Base-by-base conservation (phyloP, 1,140 invertebrate genomes). In the Helicoverpa armigera region DNA sequence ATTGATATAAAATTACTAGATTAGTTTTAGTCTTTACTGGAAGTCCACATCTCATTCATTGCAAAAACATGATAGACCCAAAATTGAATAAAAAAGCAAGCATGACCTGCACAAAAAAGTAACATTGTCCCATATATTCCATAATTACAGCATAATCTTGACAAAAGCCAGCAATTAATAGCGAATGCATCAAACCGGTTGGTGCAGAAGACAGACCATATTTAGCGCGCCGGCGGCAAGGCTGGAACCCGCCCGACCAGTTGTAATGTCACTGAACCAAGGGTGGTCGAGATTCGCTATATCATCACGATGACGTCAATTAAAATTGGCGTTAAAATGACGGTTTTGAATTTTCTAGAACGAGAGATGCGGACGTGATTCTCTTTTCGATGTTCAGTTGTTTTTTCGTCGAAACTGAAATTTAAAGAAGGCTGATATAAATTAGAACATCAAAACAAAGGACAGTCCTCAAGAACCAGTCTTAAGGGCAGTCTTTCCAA, bases 271-370 rank as follows among this genome's bases (percentile, higher is more conserved):
- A 72, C 69, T 72, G 69, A 72, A 72, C 69, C 69, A 72, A 53
- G 69, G 69, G 69, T 72, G 69, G 69, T 72, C 69, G 69, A 72
- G 69, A 72, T 72, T 72, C 69, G 69, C 69, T n/a, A 54, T 54
- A 72, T 72, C 69, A 72, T 72, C 23, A 50, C 69, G 23, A 31
- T 72, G 69, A 72, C 69, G 69, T 72, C 12, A 72, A 72, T 31
- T 31, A 70, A 16, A 54, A 51, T 70, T 23, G 23, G 31, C 14
- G 16, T 11, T 10, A 50, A 50, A n/a, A 67, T 67, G 63, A 12
- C 35, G n/a, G 2, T 67, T 67, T 67, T 50, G 63, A 9, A 16
- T 9, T n/a, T 48, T 10, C 35, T 43, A 43, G 35, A 43, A 43
- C 5, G 35, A 43, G 9, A 5, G 5, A 43, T 43, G 7, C 35